These are phyloP conservation scores for Philaethria dido DNA, from an alignment of 2,888 invertebrate species.

Conservation along the genomic window DNA sequence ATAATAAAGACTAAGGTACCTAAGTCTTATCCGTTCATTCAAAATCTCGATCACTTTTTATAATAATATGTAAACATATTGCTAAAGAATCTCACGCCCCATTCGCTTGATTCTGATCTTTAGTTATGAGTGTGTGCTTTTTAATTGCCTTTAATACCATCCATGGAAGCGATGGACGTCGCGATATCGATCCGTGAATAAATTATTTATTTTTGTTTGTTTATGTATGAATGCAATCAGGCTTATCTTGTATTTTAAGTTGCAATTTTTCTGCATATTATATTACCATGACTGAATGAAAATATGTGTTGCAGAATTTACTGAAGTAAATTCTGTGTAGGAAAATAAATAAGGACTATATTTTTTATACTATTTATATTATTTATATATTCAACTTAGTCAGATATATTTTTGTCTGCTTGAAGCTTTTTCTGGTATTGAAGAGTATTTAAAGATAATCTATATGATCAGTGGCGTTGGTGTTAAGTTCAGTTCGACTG, in stretches of 20 bases:
- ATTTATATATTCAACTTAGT: too few species aligned
- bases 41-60: not conserved
- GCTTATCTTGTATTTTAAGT: conserved; percentile 25
- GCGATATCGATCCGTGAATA: conserved; percentile 54
- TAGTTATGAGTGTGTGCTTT: conserved; percentile 62
- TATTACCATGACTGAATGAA: not conserved
- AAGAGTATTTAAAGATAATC: too few species aligned
- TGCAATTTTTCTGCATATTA: conserved; percentile 7
- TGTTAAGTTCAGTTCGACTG: too few species aligned
- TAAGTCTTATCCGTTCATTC: not conserved
- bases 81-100: conserved; percentile 63
- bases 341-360: not conserved
- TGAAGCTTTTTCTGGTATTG: too few species aligned
- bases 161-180: conserved; percentile 54
- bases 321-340: not conserved
- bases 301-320: not conserved
- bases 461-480: too few species aligned
- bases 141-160: conserved; percentile 70
- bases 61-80: conserved; percentile 33
- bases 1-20: too few species aligned
- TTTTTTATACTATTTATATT: too few species aligned
- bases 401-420: too few species aligned
- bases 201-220: conserved; percentile 49
- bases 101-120: conserved; percentile 36
- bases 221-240: conserved; percentile 43